Conservation (phyloP, 2,797 vertebrate genomes). For the Hirundo rustica region DNA sequence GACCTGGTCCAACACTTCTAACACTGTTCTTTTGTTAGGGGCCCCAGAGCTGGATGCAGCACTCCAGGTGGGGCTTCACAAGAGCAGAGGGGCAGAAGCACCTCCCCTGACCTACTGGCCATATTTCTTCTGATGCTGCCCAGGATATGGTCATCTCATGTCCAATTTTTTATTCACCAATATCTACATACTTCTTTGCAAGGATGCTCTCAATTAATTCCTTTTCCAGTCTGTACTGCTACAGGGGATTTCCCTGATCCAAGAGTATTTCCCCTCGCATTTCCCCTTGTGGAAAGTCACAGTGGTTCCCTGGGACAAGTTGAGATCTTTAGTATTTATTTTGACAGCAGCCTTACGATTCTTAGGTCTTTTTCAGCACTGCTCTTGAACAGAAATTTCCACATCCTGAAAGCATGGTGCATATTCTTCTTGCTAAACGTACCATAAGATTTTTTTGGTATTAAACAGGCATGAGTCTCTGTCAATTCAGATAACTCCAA, state of each 20-base stretch:
- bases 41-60: not conserved
- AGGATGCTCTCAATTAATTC: not conserved
- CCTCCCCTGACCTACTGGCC: not conserved
- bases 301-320: not conserved
- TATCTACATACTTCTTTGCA: not conserved
- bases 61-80: not conserved
- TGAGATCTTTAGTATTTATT: not conserved
- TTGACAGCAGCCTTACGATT: not conserved
- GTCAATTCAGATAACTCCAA: not conserved
- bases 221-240: not conserved
- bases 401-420: not conserved
- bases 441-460: not conserved
- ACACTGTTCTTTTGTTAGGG: accelerated
- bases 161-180: not conserved
- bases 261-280: not conserved
- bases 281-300: not conserved
- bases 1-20: not conserved
- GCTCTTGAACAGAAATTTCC: not conserved
- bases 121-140: not conserved
- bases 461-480: not conserved
- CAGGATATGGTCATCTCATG: accelerated
- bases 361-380: not conserved
- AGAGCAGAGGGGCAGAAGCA: not conserved
- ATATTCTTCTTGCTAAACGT: not conserved
- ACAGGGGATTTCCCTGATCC: not conserved